Percentiles rank a stretch among this genome's conserved stretches.
phyloP scores from a whole-genome alignment of 1,140 invertebrate genomes.

The Dendrolimus punctatus region DNA sequence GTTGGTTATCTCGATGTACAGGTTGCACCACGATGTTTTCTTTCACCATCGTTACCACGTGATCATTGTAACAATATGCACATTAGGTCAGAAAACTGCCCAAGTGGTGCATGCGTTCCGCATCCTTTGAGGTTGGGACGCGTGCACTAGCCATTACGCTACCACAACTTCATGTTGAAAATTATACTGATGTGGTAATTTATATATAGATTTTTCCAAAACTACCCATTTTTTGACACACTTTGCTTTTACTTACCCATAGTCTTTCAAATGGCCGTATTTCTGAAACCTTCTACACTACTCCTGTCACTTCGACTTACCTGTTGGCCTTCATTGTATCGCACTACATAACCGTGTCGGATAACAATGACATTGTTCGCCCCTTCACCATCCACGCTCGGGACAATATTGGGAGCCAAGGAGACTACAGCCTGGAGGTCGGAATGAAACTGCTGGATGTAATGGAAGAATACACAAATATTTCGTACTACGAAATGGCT shows the following conservation, averaged over 20 bases:
- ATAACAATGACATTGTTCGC: conserved; percentile 32
- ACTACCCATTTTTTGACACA: background rate
- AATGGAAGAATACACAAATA: conserved; percentile 65
- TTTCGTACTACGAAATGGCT: conserved; percentile 67
- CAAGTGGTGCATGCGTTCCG: too few species aligned
- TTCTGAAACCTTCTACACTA: conserved; percentile 58
- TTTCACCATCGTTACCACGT: too few species aligned
- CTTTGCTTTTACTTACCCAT: conserved; percentile 7
- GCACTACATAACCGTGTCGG: conserved; percentile 74
- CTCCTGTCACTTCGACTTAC: conserved; percentile 89
- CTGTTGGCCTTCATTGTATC: conserved; percentile 88
- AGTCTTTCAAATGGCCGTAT: conserved; percentile 27
- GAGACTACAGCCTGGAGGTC: conserved; percentile 73
- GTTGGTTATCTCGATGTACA: too few species aligned
- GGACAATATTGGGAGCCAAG: conserved; percentile 75
- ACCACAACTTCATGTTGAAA: too few species aligned
- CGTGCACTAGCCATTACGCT: too few species aligned
- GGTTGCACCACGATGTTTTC: too few species aligned
- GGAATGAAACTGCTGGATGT: conserved; percentile 61
- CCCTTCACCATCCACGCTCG: conserved; percentile 81
- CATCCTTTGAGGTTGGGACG: too few species aligned
- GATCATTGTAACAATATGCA: too few species aligned
- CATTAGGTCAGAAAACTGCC: too few species aligned
- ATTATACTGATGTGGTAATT: too few species aligned
- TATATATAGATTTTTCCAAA: too few species aligned